Conservation (phyloP, 2,113 vertebrate genomes). For the Chionis minor region DNA sequence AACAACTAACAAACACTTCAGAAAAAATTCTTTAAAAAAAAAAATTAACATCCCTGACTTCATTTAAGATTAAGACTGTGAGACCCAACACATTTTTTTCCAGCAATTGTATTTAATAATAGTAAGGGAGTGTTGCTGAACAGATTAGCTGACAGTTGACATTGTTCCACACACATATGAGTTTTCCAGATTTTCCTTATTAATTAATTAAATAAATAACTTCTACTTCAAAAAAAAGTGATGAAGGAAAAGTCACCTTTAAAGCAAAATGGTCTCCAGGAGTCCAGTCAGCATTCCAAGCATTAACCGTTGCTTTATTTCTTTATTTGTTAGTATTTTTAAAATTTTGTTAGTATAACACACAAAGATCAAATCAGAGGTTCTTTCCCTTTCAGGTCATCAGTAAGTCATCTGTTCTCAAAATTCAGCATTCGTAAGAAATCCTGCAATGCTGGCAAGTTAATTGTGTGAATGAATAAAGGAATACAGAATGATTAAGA, state of each 20-base stretch:
- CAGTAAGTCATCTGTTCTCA: background rate
- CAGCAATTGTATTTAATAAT: conserved; percentile 35
- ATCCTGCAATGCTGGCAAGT: background rate
- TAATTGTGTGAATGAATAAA: background rate
- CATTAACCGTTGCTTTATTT: background rate
- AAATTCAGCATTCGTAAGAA: background rate
- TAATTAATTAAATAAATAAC: background rate
- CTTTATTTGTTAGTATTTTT: background rate
- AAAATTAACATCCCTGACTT: background rate
- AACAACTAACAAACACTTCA: background rate
- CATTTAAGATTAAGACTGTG: background rate
- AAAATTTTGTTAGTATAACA: background rate
- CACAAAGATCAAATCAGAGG: background rate
- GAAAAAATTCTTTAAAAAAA: background rate
- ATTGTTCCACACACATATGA: background rate
- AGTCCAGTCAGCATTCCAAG: background rate
- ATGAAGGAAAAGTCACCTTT: background rate
- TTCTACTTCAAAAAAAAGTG: background rate
- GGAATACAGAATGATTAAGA: background rate
- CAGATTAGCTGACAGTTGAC: background rate
- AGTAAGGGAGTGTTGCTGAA: background rate
- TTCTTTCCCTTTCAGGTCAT: background rate
- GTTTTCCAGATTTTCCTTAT: conserved; percentile 13
- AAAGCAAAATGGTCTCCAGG: background rate
- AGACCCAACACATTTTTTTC: background rate